phyloP scores from a whole-genome alignment of 2,113 vertebrate species.

The Tylochromis polylepis region DNA sequence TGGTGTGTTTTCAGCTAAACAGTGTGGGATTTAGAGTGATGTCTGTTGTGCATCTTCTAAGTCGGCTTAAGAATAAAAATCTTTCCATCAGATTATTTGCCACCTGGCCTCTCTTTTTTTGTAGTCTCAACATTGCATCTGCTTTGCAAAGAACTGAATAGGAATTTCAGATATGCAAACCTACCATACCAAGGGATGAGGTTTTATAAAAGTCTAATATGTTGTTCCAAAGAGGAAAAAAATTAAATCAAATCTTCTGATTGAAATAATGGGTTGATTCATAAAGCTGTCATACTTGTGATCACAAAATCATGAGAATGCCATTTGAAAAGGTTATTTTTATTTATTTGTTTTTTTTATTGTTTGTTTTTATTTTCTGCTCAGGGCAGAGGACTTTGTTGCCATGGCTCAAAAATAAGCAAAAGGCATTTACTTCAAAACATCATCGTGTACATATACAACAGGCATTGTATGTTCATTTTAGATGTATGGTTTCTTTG shows the following conservation, averaged over 20 bases:
- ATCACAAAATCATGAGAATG: constrained; percentile 16
- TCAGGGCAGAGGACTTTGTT: background rate
- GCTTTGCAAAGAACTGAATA: background rate
- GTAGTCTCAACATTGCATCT: background rate
- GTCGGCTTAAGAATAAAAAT: background rate
- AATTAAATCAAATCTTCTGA: background rate
- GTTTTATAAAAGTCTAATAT: background rate
- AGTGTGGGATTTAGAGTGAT: background rate
- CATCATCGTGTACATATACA: background rate
- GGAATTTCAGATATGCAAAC: background rate
- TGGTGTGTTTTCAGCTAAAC: background rate
- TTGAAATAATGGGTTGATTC: constrained; percentile 8
- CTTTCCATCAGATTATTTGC: background rate
- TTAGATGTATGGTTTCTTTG: background rate
- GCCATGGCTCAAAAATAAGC: background rate
- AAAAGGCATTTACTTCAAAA: background rate
- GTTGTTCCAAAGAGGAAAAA: background rate
- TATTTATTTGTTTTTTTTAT: background rate
- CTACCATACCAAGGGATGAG: background rate
- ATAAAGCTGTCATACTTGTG: constrained; percentile 8
- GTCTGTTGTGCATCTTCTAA: background rate
- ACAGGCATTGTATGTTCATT: background rate
- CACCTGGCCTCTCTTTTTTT: background rate
- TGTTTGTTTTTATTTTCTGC: background rate
- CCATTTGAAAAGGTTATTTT: constrained; percentile 13